These are phyloP conservation scores for Alces alces DNA, from an alignment of 2,113 vertebrate species.

Conservation along the genomic window DNA sequence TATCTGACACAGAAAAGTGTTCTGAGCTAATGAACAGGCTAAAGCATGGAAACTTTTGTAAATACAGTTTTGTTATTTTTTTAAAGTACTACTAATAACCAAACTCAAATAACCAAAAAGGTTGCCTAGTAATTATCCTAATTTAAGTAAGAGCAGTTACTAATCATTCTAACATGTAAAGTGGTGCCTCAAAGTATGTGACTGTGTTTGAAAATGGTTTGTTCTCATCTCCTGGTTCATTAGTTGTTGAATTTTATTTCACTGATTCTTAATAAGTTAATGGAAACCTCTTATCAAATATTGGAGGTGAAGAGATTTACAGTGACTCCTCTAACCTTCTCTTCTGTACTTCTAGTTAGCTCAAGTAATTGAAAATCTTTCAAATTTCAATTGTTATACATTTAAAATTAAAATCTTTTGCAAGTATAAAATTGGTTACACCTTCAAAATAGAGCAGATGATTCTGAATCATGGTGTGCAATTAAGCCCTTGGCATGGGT, in stretches of 20 bases:
- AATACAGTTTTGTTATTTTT: neutral
- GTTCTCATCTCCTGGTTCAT: neutral
- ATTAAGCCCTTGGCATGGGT: neutral
- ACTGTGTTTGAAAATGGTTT: neutral
- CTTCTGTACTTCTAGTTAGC: neutral
- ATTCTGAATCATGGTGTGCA: neutral
- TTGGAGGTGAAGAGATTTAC: neutral
- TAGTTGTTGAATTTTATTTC: neutral
- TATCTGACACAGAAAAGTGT: neutral
- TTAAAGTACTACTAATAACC: neutral
- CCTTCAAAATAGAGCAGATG: neutral
- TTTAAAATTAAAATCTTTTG: slow-evolving; percentile 19
- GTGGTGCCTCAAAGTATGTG: neutral
- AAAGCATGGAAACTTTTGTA: neutral
- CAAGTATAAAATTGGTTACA: neutral
- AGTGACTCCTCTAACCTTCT: neutral
- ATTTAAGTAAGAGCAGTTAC: neutral
- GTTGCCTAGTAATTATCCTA: neutral
- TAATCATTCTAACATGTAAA: slow-evolving; percentile 15
- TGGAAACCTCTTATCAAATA: neutral
- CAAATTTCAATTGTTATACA: neutral
- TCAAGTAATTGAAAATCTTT: neutral
- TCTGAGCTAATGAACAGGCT: neutral
- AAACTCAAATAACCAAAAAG: neutral
- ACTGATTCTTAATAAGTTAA: neutral